Base-by-base conservation (phyloP, 2,113 vertebrate species). In the Dicentrarchus labrax region DNA sequence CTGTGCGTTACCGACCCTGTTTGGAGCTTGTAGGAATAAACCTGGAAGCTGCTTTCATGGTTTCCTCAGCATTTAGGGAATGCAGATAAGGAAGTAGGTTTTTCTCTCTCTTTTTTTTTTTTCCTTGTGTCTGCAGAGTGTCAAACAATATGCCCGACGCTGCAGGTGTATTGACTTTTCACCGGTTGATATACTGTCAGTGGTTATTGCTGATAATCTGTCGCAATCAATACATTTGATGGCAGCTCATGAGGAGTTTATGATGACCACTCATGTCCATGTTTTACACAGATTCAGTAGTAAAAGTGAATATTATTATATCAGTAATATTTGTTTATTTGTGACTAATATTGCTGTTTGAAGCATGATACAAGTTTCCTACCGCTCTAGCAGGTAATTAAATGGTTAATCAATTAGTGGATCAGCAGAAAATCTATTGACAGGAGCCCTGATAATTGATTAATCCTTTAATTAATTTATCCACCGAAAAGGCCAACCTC, bases 101-200 rank as follows among this genome's bases (percentile, higher is more conserved):
- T 39, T 66, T 82, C 60, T 76, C 8, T 43, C n/a, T 61, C 21
- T 45, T 10, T 45, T 73, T 8, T 73, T 8, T 19, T 76, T 53
- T 68, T 60, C 48, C 47, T 45, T 72, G n/a, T 61, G 57, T 54
- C 22, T 90, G 65, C 76, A 93, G 79, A 88, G 36, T 16, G 13
- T 17, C 4, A 51, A n/a, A 59, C 45, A 54, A 15, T 8, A 15
- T 30, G 36, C 24, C 24, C 9, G 51, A 38, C 17, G 17, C n/a
- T 43, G 21, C 48, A 30, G 36, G 4, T 48, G 47, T 12, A 24
- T 30, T 59, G 8, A 15, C n/a, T 45, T 45, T 10, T 11, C 21
- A 45, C 12, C 5, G 13, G 3, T 53, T 30, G 30, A 3, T 30
- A 30, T 30, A 30, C 30, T 30, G 30, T 30, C 30, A 30, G 30